Base-by-base conservation (phyloP, 2,888 invertebrate species). In the Phoenoteleia sp. region DNA sequence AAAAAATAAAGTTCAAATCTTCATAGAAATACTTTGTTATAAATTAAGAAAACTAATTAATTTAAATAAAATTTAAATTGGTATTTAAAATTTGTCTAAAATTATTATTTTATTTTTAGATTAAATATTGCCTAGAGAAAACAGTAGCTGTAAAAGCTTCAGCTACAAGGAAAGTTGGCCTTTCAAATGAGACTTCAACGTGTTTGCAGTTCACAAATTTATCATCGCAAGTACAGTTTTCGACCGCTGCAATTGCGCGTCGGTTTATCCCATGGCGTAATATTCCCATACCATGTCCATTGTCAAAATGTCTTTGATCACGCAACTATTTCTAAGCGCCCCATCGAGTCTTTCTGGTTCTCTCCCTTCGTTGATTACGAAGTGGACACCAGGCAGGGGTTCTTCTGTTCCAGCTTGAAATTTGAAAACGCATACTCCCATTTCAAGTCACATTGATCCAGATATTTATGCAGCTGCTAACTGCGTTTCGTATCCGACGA, bases 321-420 rank as follows among this genome's bases (percentile, higher is more conserved):
- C 62, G 66, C 58, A 49, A 52, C 54, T 58, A 80, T 52, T 72
- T 47, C 27, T 49, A 67, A 74, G 67, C 74, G 19, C 74, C 74
- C 74, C 58, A 67, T 80, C 72, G 74, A 74, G 81, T 81, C 67
- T 74, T 74, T 72, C 74, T 81, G 74, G 81, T 74, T 74, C 39
- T 67, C 67, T 58, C 66, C 74, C 67, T 67, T 42, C 64, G 25
- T 64, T 66, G 56, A 56, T 52, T 36, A 15, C 56, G 23, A 21
- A 71, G 71, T 79, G 80, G 72, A 64, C 72, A 71, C 45, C 58
- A 66, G 17, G 56, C 66, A 72, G 72, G 72, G 71, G 71, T 79
- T 45, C 79, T 52, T 71, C 69, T 69, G 56, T 58, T n/a, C 23
- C 39, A 79, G 77, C 19, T 42, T 62, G 62, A 69, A 47, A 33